Percentiles rank a stretch among this genome's conserved stretches.
Evolutionary conservation across 2,797 vertebrate species (phyloP).

Genomic region (Xenopus petersii): DNA sequence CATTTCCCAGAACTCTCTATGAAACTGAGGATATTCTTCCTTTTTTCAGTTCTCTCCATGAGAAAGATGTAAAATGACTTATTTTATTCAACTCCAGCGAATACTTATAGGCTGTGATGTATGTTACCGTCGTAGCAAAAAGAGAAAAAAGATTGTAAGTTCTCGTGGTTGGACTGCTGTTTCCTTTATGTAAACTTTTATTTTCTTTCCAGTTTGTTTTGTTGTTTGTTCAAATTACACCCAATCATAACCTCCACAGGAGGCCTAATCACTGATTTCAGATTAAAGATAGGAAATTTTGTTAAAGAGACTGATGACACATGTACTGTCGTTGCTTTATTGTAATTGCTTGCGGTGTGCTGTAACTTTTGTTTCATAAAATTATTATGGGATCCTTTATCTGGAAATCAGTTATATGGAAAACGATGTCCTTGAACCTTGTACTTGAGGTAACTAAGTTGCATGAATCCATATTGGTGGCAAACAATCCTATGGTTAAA

Average conservation of each 20-base stretch:
- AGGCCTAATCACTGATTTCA: constrained; percentile 14
- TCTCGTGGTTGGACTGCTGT: no score
- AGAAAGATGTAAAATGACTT: background rate
- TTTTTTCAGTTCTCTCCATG: background rate
- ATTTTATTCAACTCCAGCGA: background rate
- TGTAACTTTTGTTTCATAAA: background rate
- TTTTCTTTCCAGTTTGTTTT: background rate
- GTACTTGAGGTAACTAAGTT: no score
- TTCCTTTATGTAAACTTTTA: no score
- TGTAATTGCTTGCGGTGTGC: background rate
- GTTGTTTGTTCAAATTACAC: constrained; percentile 4
- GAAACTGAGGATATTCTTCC: background rate
- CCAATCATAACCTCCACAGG: constrained; percentile 10
- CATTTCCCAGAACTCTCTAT: constrained; percentile 18
- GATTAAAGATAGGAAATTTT: background rate
- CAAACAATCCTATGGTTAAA: no score
- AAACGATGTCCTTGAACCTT: no score
- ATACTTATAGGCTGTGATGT: background rate
- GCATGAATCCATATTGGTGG: no score
- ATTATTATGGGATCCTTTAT: no score
- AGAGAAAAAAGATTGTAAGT: no score
- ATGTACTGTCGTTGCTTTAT: background rate
- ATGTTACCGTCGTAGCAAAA: no score
- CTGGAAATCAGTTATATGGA: no score
- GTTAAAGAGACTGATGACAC: background rate